phyloP scores from a whole-genome alignment of 2,797 vertebrate species.

The Falco cherrug region DNA sequence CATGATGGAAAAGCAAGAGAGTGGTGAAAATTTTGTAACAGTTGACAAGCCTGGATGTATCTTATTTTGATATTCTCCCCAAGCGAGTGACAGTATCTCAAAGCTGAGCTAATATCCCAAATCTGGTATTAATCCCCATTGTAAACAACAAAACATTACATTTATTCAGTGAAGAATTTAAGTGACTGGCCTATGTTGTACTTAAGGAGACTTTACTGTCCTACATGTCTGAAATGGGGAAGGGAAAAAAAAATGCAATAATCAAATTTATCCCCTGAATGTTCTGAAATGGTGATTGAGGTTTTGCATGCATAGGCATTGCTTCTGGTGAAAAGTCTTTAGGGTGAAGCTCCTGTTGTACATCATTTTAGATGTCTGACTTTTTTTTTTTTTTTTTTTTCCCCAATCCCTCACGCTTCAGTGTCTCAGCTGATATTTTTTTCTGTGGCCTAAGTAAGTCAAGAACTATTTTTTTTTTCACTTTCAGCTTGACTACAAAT shows the following conservation, averaged over 20 bases:
- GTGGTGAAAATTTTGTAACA: not conserved
- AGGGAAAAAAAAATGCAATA: not conserved
- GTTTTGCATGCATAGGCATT: accelerated
- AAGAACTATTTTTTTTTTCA: not conserved
- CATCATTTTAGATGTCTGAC: not conserved
- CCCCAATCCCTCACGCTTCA: not conserved
- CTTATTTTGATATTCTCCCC: not conserved
- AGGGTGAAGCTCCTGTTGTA: not conserved
- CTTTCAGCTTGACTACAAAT: not conserved
- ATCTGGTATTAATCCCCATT: not conserved
- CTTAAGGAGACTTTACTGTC: not conserved
- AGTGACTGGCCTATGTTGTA: not conserved
- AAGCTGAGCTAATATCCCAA: not conserved
- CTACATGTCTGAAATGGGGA: not conserved
- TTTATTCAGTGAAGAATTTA: not conserved
- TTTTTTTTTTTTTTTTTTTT: not conserved
- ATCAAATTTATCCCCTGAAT: not conserved
- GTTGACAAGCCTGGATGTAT: not conserved
- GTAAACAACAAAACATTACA: not conserved
- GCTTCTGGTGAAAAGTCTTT: not conserved
- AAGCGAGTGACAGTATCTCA: not conserved
- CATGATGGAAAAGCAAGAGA: not conserved
- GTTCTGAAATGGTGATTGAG: not conserved
- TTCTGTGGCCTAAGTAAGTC: not conserved
- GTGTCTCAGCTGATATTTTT: not conserved